Conservation (phyloP, 2,888 invertebrate genomes). For the Drosophila mimica region DNA sequence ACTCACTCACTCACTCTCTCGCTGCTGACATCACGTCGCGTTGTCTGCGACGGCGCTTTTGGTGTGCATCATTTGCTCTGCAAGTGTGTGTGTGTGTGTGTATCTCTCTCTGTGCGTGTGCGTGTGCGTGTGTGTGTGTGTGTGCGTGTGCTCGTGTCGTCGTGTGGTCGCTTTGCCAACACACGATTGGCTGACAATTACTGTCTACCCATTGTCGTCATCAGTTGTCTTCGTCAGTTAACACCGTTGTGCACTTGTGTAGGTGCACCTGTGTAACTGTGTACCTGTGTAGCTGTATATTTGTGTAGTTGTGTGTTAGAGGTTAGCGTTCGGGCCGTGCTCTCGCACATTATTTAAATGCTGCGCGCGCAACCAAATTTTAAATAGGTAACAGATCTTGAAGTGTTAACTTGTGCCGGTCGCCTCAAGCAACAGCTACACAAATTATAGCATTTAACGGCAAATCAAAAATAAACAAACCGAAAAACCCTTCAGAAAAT, state of each 20-base stretch:
- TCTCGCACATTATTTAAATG: slow-evolving; percentile 41
- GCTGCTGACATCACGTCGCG: not conserved
- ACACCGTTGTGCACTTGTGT: slow-evolving; percentile 15
- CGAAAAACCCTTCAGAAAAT: not conserved
- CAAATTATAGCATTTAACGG: slow-evolving; percentile 5
- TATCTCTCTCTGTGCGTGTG: not conserved
- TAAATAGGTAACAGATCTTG: slow-evolving; percentile 60
- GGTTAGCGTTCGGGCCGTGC: slow-evolving; percentile 32
- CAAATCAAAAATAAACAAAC: not conserved
- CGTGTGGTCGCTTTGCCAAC: slow-evolving; percentile 35
- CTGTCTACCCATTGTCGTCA: slow-evolving; percentile 42
- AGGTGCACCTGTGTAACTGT: slow-evolving; percentile 4
- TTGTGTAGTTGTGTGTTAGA: slow-evolving; percentile 16
- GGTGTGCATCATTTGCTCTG: not conserved
- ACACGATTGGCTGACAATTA: slow-evolving; percentile 54
- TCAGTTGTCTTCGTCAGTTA: slow-evolving; percentile 45
- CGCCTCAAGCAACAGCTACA: not conserved
- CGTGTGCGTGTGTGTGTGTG: slow-evolving; percentile 3
- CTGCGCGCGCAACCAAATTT: slow-evolving; percentile 32
- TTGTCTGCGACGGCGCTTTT: slow-evolving; percentile 19
- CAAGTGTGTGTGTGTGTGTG: not conserved
- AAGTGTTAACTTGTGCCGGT: slow-evolving; percentile 53
- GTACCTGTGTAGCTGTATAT: slow-evolving; percentile 10
- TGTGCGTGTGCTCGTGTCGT: too few species aligned
- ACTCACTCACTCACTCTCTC: not conserved